Percentiles rank a stretch among this genome's conserved stretches.
These are phyloP conservation scores for Cinclus cinclus DNA, from an alignment of 2,113 vertebrate species.

Conservation along the genomic window DNA sequence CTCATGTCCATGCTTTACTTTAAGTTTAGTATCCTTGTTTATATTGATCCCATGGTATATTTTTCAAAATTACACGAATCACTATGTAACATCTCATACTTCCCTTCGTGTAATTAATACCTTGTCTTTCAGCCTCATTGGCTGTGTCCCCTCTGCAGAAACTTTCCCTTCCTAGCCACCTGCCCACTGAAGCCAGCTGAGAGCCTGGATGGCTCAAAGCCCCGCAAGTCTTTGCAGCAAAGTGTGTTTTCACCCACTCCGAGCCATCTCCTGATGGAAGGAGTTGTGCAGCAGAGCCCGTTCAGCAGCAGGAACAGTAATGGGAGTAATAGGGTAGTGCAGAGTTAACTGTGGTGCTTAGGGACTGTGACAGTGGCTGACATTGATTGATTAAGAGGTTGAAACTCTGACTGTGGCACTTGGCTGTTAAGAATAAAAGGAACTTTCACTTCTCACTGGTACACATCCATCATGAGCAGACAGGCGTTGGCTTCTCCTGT, in stretches of 20 bases:
- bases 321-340: neutral
- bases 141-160: neutral
- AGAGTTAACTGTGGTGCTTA: neutral
- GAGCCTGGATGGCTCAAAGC: neutral
- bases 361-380: neutral
- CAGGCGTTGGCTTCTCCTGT: neutral
- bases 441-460: neutral
- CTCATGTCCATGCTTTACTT: too few species aligned
- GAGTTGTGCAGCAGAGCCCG: neutral
- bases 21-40: too few species aligned
- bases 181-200: neutral
- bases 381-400: constrained; percentile 39
- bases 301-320: neutral
- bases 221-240: neutral
- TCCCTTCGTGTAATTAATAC: accelerated
- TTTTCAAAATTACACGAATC: too few species aligned
- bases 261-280: neutral
- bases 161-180: neutral
- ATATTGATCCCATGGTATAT: too few species aligned
- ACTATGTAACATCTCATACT: too few species aligned
- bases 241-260: neutral
- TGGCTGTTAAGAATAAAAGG: neutral
- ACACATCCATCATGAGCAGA: constrained; percentile 28
- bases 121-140: neutral
- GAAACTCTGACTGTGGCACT: neutral